Base-by-base conservation (phyloP, 2,888 invertebrate genomes). In the Geophilus truncorum region DNA sequence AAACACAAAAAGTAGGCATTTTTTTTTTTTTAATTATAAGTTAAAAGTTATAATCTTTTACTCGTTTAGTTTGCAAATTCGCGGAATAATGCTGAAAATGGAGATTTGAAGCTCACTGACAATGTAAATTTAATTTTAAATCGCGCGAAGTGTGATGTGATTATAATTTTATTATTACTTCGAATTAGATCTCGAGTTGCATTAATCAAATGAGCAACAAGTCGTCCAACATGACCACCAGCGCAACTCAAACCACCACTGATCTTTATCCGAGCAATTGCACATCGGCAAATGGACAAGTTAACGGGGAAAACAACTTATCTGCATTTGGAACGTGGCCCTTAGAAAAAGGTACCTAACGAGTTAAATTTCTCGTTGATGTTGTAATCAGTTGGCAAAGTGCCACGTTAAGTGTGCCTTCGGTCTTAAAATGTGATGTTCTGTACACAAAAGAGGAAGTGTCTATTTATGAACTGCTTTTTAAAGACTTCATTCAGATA, bases 271-370 rank as follows among this genome's bases (percentile, higher is more conserved):
- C 80, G 4, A 36, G 23, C 10, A 77, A 81, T 18, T 51, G 75
- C 4, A 18, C 25, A 2, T 51, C 79, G 18, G n/a, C 45, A 76
- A 28, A 45, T 21, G 77, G 25, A 23, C 57, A 57, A 6, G 57
- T 10, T 10, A 57, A 57, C 23, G 57, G 57, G 3, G 57, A 57
- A 23, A 57, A 57, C 21, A 57, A 57, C 10, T 57, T 57, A 57
- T 57, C 57, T 2, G 18, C 21, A 21, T 90, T 90, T 84, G 91
- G 90, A n/a, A 90, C 90, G 15, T 91, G 91, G 91, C 90, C 91
- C 6, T 89, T 90, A 62, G 90, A 90, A 84, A 88, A 84, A 84
- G 85, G 85, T 85, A 81, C 18, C 4, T 15, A 12, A 4, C 4
- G 9, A 32, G 45, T 45, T 45, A 45, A 45, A 45, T 45, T 23